Evolutionary conservation across 2,797 vertebrate species (phyloP).

Genomic region (Cheirogaleus major): DNA sequence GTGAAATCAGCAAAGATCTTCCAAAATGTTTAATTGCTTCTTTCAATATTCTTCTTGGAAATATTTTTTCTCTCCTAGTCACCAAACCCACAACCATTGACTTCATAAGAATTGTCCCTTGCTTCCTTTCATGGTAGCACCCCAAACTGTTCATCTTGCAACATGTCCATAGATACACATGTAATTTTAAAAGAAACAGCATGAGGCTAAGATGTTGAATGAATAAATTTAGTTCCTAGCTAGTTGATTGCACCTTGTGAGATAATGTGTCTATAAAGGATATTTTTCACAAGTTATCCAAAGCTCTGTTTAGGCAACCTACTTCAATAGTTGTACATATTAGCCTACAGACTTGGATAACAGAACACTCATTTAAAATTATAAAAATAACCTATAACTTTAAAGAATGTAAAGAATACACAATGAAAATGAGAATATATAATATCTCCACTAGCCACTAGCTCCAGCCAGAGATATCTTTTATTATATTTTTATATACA

Average conservation of each 20-base stretch:
- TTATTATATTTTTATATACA: background rate
- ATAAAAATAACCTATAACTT: background rate
- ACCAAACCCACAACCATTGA: background rate
- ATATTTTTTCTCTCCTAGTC: background rate
- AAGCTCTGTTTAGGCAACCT: background rate
- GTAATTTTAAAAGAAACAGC: background rate
- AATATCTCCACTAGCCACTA: background rate
- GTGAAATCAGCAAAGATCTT: background rate
- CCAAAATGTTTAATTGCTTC: background rate
- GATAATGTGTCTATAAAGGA: background rate
- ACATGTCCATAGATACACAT: background rate
- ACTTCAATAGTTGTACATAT: background rate
- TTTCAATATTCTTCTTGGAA: background rate
- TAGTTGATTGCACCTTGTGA: background rate
- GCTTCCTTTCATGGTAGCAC: background rate
- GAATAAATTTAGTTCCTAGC: background rate
- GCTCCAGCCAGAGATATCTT: background rate
- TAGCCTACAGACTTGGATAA: background rate
- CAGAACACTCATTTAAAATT: background rate
- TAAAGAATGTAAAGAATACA: background rate
- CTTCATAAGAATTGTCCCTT: background rate
- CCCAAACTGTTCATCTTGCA: background rate
- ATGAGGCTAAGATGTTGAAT: background rate
- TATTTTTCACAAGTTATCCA: background rate
- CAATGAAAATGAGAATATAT: background rate